Percentiles rank a stretch among this genome's conserved stretches.
phyloP scores from a whole-genome alignment of 2,113 vertebrate genomes.

The Suncus etruscus region DNA sequence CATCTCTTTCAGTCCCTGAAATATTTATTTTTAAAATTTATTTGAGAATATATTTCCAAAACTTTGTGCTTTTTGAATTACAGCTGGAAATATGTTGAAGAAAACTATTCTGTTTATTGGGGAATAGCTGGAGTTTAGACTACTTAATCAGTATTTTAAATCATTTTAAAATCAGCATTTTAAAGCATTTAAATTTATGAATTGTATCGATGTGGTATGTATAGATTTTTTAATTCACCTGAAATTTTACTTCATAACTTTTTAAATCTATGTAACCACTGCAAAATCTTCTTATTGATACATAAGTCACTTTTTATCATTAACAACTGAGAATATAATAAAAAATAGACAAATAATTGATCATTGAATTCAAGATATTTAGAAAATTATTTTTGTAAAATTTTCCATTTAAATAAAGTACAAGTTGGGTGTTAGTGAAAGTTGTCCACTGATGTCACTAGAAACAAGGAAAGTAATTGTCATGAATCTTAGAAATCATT shows the following conservation, averaged over 20 bases:
- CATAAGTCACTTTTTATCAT: neutral
- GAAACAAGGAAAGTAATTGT: neutral
- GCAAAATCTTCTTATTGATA: neutral
- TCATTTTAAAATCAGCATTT: neutral
- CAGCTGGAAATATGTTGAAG: neutral
- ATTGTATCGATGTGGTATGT: too few species aligned
- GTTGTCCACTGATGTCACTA: neutral
- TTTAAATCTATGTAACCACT: neutral
- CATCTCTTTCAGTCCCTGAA: too few species aligned
- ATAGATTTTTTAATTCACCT: neutral
- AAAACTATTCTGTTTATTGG: neutral
- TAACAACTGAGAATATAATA: neutral
- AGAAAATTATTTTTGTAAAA: neutral
- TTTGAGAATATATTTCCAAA: neutral
- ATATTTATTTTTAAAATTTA: too few species aligned
- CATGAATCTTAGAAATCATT: too few species aligned
- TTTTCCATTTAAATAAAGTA: neutral
- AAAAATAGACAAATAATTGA: neutral
- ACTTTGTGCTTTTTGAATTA: neutral
- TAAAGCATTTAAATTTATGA: neutral
- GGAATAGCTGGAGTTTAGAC: neutral
- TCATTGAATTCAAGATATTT: neutral
- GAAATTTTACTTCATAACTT: conserved; percentile 8
- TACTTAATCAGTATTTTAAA: neutral
- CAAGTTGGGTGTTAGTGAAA: neutral